Conservation (phyloP, 2,113 vertebrate genomes). For the Muntiacus muntjak region DNA sequence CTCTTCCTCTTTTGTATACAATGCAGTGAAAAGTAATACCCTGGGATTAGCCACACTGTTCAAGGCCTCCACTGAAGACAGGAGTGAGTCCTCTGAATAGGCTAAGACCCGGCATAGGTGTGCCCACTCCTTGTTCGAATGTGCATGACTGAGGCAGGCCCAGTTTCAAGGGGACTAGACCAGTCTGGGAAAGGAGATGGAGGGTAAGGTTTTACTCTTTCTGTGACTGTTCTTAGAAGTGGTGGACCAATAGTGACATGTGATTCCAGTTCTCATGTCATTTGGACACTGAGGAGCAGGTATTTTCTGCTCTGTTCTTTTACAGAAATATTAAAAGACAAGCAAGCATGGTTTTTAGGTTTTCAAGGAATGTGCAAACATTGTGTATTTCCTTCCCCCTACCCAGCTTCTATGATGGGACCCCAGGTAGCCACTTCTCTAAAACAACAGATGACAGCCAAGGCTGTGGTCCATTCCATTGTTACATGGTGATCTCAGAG, state of each 20-base stretch:
- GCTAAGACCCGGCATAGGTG: not conserved
- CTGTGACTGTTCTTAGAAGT: not conserved
- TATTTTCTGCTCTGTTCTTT: not conserved
- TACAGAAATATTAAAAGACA: not conserved
- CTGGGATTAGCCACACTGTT: not conserved
- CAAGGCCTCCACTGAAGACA: accelerated
- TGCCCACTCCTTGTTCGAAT: not conserved
- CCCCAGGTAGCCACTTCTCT: not conserved
- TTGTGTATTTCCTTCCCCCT: not conserved
- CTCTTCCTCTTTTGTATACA: not conserved
- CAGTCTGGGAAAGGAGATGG: not conserved
- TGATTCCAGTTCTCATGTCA: not conserved
- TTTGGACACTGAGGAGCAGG: not conserved
- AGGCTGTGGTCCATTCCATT: too few relatives aligned
- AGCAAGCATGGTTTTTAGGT: not conserved
- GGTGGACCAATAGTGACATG: not conserved
- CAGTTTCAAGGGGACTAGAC: not conserved
- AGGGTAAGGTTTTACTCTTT: not conserved
- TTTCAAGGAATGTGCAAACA: not conserved
- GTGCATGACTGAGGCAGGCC: not conserved
- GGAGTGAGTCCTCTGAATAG: not conserved
- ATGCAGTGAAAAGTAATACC: not conserved
- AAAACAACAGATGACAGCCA: too few relatives aligned
- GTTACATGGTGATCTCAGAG: not conserved
- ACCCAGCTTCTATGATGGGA: not conserved